These are phyloP conservation scores for Pterocles gutturalis DNA, from an alignment of 2,113 vertebrate genomes.

Conservation along the genomic window DNA sequence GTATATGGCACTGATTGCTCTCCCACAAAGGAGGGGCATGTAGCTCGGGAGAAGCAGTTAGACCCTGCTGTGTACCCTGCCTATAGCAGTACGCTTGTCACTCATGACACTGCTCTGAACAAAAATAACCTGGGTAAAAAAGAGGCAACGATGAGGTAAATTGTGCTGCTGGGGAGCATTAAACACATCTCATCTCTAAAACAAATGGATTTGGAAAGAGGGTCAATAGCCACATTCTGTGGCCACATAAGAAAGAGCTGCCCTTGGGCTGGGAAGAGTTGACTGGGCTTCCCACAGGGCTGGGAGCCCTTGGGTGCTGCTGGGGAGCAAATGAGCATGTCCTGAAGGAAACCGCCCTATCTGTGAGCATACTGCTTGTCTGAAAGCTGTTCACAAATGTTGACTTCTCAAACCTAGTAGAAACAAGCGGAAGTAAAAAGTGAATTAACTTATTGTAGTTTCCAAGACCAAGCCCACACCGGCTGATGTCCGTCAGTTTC, in stretches of 20 bases:
- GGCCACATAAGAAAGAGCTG: background rate
- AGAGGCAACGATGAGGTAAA: background rate
- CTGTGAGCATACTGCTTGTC: background rate
- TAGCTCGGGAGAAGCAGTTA: fast-evolving
- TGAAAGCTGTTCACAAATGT: background rate
- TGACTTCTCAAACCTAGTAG: background rate
- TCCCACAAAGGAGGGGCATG: background rate
- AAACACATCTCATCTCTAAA: background rate
- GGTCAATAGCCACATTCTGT: background rate
- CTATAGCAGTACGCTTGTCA: background rate
- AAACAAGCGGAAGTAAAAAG: background rate
- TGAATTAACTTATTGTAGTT: background rate
- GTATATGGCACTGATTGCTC: background rate
- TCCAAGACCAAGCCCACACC: background rate
- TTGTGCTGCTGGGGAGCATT: background rate
- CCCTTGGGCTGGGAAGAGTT: background rate
- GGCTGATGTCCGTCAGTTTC: background rate
- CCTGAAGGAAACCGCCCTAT: fast-evolving
- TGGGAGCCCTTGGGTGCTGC: background rate
- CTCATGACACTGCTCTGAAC: background rate
- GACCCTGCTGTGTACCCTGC: background rate
- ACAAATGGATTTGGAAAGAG: background rate
- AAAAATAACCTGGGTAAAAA: background rate
- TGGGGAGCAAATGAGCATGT: background rate
- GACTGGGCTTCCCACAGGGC: background rate